A percentile compares a stretch with the other conserved stretches of the same genome.
phyloP scores from a whole-genome alignment of 2,888 invertebrate species.

The Salticus scenicus region DNA sequence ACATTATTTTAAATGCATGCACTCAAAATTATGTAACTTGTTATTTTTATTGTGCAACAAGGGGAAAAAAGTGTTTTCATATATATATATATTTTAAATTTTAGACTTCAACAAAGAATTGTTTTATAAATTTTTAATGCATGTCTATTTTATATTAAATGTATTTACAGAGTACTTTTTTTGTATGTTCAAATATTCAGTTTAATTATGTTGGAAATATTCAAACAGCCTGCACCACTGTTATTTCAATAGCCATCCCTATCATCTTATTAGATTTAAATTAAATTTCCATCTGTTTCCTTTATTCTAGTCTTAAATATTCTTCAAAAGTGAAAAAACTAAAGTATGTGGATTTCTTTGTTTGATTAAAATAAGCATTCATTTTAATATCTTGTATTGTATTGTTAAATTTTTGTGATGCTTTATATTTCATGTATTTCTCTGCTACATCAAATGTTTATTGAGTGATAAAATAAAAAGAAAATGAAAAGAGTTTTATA shows the following conservation, averaged over 20 bases:
- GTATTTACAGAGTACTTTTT: not conserved
- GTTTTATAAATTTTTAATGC: not conserved
- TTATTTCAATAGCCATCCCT: not conserved
- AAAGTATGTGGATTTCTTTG: not conserved
- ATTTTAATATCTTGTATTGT: not conserved
- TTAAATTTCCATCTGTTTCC: not conserved
- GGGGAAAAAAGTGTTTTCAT: too few relatives aligned
- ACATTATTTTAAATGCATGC: not conserved
- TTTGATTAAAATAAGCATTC: not conserved
- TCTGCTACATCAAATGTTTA: not conserved
- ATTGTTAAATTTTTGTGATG: slow-evolving; percentile 3
- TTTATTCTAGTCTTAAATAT: not conserved
- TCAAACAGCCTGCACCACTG: not conserved
- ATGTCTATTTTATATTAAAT: not conserved
- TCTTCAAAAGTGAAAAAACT: not conserved
- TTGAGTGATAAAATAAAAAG: not conserved
- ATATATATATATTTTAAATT: not conserved
- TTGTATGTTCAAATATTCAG: too few relatives aligned
- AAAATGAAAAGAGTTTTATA: too few relatives aligned
- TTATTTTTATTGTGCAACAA: too few relatives aligned
- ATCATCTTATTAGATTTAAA: not conserved
- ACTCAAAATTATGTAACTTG: not conserved
- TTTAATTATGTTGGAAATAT: too few relatives aligned
- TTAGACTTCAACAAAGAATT: not conserved
- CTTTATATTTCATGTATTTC: not conserved